Evolutionary conservation across 2,797 vertebrate species (phyloP).

Genomic region (Odontamblyopus lacepedii): DNA sequence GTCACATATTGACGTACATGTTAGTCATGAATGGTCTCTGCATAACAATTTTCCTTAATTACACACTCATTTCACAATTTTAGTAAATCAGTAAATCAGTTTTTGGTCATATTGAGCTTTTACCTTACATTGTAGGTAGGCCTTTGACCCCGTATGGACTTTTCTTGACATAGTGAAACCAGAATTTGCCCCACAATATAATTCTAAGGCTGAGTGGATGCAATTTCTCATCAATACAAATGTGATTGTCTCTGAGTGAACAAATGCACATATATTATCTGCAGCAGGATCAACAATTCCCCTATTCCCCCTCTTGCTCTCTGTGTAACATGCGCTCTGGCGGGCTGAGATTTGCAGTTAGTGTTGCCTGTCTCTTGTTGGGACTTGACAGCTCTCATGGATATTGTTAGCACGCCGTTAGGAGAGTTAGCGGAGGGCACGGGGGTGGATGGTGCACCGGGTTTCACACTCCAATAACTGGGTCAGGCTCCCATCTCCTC

Average conservation of each 20-base stretch:
- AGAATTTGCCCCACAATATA: too few relatives aligned
- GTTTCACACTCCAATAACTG: constrained; percentile 77
- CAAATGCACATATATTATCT: not conserved
- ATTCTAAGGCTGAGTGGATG: too few relatives aligned
- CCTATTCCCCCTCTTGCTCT: not conserved
- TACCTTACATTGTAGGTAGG: too few relatives aligned
- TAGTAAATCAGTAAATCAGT: not conserved
- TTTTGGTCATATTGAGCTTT: too few relatives aligned
- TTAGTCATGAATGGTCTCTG: too few relatives aligned
- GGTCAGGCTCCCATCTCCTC: constrained; percentile 75
- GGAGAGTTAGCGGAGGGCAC: constrained; percentile 15
- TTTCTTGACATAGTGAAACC: too few relatives aligned
- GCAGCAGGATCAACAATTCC: not conserved
- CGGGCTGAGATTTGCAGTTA: constrained; percentile 40
- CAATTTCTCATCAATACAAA: too few relatives aligned
- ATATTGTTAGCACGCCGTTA: not conserved
- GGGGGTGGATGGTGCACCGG: constrained; percentile 30
- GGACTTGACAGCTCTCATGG: constrained; percentile 23
- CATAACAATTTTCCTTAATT: too few relatives aligned
- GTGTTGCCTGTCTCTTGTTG: constrained; percentile 35
- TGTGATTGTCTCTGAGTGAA: not conserved
- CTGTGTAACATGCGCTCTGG: constrained; percentile 33
- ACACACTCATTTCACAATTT: too few relatives aligned
- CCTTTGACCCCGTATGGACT: too few relatives aligned
- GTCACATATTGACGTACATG: too few relatives aligned